Base-by-base conservation (phyloP, 2,113 vertebrate species). In the Brienomyrus brachyistius region DNA sequence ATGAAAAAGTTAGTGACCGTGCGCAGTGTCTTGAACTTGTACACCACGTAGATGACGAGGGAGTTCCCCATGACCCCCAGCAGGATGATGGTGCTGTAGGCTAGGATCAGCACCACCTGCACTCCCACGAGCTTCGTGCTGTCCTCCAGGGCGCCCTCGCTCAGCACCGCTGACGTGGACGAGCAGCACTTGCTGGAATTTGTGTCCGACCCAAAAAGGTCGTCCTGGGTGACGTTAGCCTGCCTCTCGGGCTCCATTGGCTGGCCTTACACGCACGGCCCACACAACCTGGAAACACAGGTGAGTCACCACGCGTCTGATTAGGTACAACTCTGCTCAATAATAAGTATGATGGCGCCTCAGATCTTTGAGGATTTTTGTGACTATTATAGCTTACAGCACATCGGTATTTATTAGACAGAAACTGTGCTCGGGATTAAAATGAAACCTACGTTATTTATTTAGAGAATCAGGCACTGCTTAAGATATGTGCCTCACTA, bases 1-100 rank as follows among this genome's bases (percentile, higher is more conserved):
- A 99, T 99, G 92, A 99, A 99, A 92, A 97, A 99, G 94, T 99
- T 99, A 27, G 98, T 99, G 86, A 99, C 98, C 0, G 98, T 99
- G 40, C 96, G 96, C 91, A 99, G 97, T 47, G 95, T 97, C 94
- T 97, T 98, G 94, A 98, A 99, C 84, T 97, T 97, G 89, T 98
- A 97, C 89, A 99, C 97, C 45, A 98, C 97, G 0, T 98, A 98
- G 91, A 99, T 98, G 50, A 99, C 98, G 0, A 99, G 94, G 35
- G 97, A 98, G 92, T 99, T 99, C 27, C 98, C 98, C 0, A 97
- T 94, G 77, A 99, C 96, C 0, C 98, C 98, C n/a, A 99, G 95
- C 47, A 99, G 91, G 86, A 99, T 99, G 93, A 99, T 99, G 93
- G 96, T 96, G 90, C 97, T 98, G 92, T 99, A 99, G 74, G 98